Evolutionary conservation across 2,797 vertebrate species (phyloP).

Genomic region (Poliocrania exsul): DNA sequence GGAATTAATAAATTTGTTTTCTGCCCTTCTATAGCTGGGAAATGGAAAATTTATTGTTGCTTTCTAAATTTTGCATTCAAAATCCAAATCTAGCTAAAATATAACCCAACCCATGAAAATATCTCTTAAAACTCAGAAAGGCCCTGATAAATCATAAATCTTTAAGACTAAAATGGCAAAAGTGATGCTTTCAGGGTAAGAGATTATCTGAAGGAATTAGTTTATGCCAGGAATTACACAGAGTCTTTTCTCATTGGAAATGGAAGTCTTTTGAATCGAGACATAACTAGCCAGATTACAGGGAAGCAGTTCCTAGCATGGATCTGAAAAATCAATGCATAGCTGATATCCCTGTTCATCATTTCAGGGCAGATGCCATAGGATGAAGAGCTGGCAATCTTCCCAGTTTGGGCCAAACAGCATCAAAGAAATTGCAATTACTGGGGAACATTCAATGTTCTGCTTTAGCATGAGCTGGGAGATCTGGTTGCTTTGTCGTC

Average conservation of each 20-base stretch:
- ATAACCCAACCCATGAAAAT: neutral
- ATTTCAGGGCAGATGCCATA: neutral
- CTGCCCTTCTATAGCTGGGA: neutral
- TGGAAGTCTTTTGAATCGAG: neutral
- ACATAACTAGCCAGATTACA: neutral
- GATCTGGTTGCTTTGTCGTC: neutral
- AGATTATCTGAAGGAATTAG: neutral
- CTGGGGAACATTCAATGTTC: neutral
- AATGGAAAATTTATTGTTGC: conserved; percentile 24
- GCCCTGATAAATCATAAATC: neutral
- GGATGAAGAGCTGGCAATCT: neutral
- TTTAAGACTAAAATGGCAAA: neutral
- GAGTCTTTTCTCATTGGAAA: neutral
- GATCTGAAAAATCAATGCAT: neutral
- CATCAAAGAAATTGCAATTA: neutral
- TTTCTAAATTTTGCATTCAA: conserved; percentile 5
- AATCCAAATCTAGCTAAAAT: conserved; percentile 34
- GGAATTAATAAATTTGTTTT: conserved; percentile 42
- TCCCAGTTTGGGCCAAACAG: neutral
- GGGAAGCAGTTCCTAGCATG: neutral
- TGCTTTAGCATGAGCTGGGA: neutral
- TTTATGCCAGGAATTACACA: neutral
- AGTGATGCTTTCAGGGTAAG: neutral
- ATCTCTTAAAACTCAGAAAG: neutral
- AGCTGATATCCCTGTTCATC: neutral